These are phyloP conservation scores for Cuniculus paca DNA, from an alignment of 2,797 vertebrate genomes.

Conservation along the genomic window DNA sequence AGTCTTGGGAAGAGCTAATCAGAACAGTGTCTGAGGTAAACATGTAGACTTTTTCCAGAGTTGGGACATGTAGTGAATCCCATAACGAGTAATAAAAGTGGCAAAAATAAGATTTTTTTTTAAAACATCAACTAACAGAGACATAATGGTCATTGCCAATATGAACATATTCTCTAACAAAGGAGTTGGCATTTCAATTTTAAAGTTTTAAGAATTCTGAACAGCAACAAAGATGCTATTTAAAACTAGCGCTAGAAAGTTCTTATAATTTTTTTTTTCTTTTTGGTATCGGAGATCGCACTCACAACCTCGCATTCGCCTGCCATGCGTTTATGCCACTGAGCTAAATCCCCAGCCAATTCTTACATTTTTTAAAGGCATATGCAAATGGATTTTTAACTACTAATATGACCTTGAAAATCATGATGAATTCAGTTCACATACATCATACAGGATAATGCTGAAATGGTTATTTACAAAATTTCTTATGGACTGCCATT, in stretches of 20 bases:
- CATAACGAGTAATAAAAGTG: background rate
- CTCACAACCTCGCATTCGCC: too few relatives aligned
- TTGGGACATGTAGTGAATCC: background rate
- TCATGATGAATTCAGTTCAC: background rate
- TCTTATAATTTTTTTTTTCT: background rate
- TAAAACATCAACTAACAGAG: background rate
- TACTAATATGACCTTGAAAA: constrained; percentile 36
- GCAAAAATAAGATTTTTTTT: background rate
- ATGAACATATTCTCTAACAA: background rate
- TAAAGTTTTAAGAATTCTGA: background rate
- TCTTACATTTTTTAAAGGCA: background rate
- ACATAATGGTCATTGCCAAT: background rate
- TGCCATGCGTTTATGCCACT: too few relatives aligned
- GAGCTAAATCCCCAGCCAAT: too few relatives aligned
- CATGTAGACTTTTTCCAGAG: background rate
- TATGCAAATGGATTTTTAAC: background rate
- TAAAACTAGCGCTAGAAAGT: background rate
- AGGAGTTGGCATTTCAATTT: background rate
- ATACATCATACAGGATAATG: background rate
- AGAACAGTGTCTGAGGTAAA: background rate
- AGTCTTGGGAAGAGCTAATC: background rate
- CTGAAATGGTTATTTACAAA: background rate
- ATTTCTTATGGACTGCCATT: background rate
- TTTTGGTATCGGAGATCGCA: too few relatives aligned
- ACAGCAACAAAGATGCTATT: background rate